phyloP scores from a whole-genome alignment of 1,140 invertebrate genomes.

The Cephus cinctus region DNA sequence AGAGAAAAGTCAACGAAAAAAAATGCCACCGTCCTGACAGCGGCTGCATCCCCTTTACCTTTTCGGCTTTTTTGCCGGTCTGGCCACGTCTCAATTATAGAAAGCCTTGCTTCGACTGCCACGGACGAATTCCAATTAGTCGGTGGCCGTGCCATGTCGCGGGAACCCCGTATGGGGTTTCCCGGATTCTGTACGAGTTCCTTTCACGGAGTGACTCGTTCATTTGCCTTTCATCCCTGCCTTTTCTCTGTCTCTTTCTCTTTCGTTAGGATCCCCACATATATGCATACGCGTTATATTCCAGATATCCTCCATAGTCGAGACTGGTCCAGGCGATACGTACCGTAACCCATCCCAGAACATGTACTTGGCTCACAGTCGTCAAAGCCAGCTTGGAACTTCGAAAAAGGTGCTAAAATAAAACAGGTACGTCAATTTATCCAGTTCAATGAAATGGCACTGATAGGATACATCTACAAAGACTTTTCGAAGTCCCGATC shows the following conservation, averaged over 20 bases:
- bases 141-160: constrained; percentile 49
- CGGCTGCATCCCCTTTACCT: constrained; percentile 15
- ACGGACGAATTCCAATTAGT: constrained; percentile 58
- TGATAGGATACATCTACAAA: no score
- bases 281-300: no score
- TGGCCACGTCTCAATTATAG: constrained; percentile 56
- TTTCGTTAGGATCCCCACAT: no score
- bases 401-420: no score
- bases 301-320: no score
- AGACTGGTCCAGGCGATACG: no score
- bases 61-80: constrained; percentile 38
- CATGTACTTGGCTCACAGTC: no score
- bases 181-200: constrained; percentile 57
- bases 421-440: no score
- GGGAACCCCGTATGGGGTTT: constrained; percentile 51
- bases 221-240: constrained; percentile 54
- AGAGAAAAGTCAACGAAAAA: constrained; percentile 4
- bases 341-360: no score
- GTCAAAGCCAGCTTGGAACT: no score
- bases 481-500: no score
- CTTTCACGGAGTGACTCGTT: constrained; percentile 54
- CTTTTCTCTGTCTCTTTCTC: constrained; percentile 19
- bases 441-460: no score
- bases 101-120: constrained; percentile 56
- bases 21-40: constrained; percentile 31